phyloP scores from a whole-genome alignment of 2,797 vertebrate genomes.

The Oryzias dopingdopingensis region DNA sequence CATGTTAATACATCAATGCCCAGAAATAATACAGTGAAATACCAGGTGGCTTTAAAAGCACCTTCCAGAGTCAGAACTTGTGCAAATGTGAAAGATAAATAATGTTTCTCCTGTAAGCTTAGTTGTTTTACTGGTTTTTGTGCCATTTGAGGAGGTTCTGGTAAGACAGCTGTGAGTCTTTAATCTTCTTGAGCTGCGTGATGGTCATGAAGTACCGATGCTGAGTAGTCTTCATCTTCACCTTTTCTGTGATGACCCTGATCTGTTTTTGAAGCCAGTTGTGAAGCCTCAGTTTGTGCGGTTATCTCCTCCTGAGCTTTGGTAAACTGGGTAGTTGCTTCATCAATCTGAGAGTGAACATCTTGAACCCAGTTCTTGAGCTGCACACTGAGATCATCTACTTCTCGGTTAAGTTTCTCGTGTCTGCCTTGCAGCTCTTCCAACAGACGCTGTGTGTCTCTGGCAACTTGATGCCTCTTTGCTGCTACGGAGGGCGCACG shows the following conservation, averaged over 20 bases:
- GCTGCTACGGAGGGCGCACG: slow-evolving; percentile 22
- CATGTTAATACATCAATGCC: slow-evolving; percentile 21
- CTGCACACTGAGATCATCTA: slow-evolving; percentile 64
- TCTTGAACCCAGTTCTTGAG: slow-evolving; percentile 73
- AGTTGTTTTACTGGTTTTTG: slow-evolving; percentile 29
- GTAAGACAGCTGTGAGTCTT: slow-evolving; percentile 48
- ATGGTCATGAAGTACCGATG: slow-evolving; percentile 39
- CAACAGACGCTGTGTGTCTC: slow-evolving; percentile 65
- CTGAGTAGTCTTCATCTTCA: slow-evolving; percentile 22
- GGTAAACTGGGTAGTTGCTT: slow-evolving; percentile 49
- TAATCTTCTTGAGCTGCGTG: slow-evolving; percentile 30
- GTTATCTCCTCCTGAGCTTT: slow-evolving; percentile 58
- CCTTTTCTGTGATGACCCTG: slow-evolving; percentile 8
- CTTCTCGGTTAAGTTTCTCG: slow-evolving; percentile 71
- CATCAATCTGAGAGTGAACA: slow-evolving; percentile 72
- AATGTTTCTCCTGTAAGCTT: slow-evolving; percentile 15
- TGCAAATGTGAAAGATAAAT: slow-evolving; percentile 35
- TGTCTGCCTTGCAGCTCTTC: slow-evolving; percentile 74
- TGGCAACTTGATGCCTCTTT: slow-evolving; percentile 46
- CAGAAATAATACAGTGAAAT: slow-evolving; percentile 9
- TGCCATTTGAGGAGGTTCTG: slow-evolving; percentile 23
- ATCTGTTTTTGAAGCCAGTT: slow-evolving; percentile 14
- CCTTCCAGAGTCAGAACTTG: slow-evolving; percentile 11
- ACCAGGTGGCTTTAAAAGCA: slow-evolving; percentile 7
- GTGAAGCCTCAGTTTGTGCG: slow-evolving; percentile 21